Evolutionary conservation across 2,888 invertebrate species (phyloP).

Genomic region (Abscondita cerata): DNA sequence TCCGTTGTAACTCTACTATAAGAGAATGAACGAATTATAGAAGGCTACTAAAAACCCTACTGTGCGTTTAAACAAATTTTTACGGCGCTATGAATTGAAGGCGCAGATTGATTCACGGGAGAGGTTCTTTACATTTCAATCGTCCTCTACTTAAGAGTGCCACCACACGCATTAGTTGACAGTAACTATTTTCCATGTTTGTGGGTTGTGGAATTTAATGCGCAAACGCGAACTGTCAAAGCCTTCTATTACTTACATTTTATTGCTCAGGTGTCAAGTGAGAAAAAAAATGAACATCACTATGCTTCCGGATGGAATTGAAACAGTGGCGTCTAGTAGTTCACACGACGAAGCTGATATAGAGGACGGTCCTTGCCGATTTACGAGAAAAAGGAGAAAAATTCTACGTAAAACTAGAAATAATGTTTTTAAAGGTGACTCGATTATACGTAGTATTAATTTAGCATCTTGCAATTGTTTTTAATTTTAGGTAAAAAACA

Average conservation of each 20-base stretch:
- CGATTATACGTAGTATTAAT: slow-evolving; percentile 14
- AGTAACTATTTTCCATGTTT: too few relatives aligned
- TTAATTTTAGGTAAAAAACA: slow-evolving; percentile 36
- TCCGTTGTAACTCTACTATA: too few relatives aligned
- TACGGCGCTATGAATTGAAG: too few relatives aligned
- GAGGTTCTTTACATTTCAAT: too few relatives aligned
- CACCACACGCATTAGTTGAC: too few relatives aligned
- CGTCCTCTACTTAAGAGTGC: too few relatives aligned
- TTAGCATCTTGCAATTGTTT: slow-evolving; percentile 2
- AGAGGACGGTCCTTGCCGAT: slow-evolving; percentile 52
- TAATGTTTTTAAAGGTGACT: slow-evolving; percentile 62
- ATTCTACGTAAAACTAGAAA: slow-evolving; percentile 69
- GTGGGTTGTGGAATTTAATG: too few relatives aligned
- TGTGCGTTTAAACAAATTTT: too few relatives aligned
- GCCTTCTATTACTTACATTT: neutral
- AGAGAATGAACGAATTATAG: too few relatives aligned
- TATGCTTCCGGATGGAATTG: slow-evolving; percentile 60
- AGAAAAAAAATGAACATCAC: slow-evolving; percentile 42
- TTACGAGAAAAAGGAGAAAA: slow-evolving; percentile 60
- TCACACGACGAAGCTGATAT: slow-evolving; percentile 63
- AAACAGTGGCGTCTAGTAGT: slow-evolving; percentile 61
- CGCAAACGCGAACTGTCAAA: too few relatives aligned
- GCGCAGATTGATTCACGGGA: too few relatives aligned
- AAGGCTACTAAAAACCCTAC: too few relatives aligned
- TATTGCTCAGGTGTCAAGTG: slow-evolving; percentile 18